These are phyloP conservation scores for Acanthosepion pharaonis DNA, from an alignment of 2,888 invertebrate genomes.

Conservation along the genomic window DNA sequence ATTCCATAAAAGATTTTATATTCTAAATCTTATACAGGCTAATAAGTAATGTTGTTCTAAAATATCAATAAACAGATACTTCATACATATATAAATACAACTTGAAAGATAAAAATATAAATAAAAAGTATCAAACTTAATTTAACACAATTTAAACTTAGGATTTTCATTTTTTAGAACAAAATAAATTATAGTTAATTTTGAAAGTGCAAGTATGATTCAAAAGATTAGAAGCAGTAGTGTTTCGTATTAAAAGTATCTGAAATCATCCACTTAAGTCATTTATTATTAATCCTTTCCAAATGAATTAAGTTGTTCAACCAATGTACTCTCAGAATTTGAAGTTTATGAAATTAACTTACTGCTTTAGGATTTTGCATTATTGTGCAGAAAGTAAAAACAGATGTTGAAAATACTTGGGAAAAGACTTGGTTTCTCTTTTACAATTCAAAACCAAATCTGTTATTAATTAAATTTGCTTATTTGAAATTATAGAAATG, in stretches of 20 bases:
- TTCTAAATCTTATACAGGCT: too few relatives aligned
- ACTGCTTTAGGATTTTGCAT: background rate
- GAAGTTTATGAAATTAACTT: background rate
- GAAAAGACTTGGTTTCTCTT: too few relatives aligned
- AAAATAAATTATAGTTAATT: too few relatives aligned
- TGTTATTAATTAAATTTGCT: background rate
- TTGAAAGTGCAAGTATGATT: background rate
- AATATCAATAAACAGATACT: too few relatives aligned
- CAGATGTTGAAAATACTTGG: background rate
- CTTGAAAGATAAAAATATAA: too few relatives aligned
- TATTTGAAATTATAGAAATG: background rate
- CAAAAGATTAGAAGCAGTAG: background rate
- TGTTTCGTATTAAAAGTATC: background rate
- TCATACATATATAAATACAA: too few relatives aligned
- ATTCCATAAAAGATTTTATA: too few relatives aligned
- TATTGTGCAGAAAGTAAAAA: background rate
- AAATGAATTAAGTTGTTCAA: background rate
- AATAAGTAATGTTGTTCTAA: too few relatives aligned
- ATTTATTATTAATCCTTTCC: background rate
- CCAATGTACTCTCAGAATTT: background rate
- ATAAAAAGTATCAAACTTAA: too few relatives aligned
- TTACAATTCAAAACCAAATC: background rate
- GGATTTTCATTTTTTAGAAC: too few relatives aligned
- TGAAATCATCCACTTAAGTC: background rate
- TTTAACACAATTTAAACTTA: too few relatives aligned